Percentiles rank a stretch among this genome's conserved stretches.
Evolutionary conservation across 2,888 invertebrate genomes (phyloP).

Genomic region (Masnerella sp.): DNA sequence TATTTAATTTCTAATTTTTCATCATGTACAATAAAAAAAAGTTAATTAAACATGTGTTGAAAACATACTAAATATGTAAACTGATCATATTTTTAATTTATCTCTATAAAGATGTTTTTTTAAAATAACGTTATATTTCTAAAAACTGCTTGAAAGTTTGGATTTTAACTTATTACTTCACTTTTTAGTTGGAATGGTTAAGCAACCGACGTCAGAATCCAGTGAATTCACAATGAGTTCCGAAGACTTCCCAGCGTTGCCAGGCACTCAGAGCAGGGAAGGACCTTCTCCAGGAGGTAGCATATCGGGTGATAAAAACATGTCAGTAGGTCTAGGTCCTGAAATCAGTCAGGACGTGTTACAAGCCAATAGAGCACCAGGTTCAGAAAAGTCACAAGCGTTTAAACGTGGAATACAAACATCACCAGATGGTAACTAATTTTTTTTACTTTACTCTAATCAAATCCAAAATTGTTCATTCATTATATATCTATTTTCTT

Average conservation of each 20-base stretch:
- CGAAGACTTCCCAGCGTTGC: constrained; percentile 99
- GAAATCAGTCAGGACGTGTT: constrained; percentile 76
- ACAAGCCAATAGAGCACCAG: constrained; percentile 74
- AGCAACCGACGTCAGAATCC: constrained; percentile 94
- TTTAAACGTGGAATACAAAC: constrained; percentile 94
- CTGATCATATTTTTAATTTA: no score
- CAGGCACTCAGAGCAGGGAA: constrained; percentile 90
- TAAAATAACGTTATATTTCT: no score
- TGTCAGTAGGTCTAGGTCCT: constrained; percentile 77
- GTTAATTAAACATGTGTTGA: no score
- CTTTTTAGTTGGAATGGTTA: constrained; percentile 93
- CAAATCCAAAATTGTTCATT: no score
- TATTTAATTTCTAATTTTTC: no score
- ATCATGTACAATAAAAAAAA: no score
- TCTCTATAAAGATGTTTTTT: no score
- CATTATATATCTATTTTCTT: no score
- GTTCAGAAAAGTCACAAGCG: constrained; percentile 74
- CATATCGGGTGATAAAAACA: constrained; percentile 77
- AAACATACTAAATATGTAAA: no score
- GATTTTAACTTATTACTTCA: no score
- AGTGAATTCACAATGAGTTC: constrained; percentile 98
- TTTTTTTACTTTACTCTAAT: neutral
- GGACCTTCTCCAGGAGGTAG: constrained; percentile 83
- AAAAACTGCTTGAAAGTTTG: no score
- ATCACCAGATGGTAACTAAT: constrained; percentile 88